These are phyloP conservation scores for Tethea ocularis DNA, from an alignment of 2,888 invertebrate genomes.

Conservation along the genomic window DNA sequence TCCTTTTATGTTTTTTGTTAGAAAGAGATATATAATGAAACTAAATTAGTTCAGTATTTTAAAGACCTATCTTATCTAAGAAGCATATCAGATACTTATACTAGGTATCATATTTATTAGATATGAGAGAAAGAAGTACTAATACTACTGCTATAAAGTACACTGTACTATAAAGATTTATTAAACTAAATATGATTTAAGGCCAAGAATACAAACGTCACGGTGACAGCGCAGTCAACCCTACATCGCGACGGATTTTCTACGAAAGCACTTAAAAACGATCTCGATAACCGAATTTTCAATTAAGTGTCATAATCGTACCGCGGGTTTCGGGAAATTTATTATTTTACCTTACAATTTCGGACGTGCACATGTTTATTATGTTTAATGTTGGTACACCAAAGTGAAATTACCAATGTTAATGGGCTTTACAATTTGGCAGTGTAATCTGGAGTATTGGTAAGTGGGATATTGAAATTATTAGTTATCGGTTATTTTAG, in stretches of 20 bases:
- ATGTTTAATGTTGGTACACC: conserved; percentile 44
- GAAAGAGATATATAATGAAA: too few relatives aligned
- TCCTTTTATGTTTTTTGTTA: too few relatives aligned
- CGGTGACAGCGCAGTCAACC: conserved; percentile 13
- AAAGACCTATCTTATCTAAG: too few relatives aligned
- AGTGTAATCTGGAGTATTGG: conserved; percentile 12
- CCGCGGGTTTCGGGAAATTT: conserved; percentile 68
- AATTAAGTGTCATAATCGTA: conserved; percentile 80
- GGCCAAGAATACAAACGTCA: conserved; percentile 1
- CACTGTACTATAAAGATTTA: too few relatives aligned
- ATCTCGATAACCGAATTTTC: conserved; percentile 78
- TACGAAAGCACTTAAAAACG: conserved; percentile 74
- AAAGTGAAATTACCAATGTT: conserved; percentile 19
- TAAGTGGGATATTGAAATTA: background rate
- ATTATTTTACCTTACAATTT: conserved; percentile 71
- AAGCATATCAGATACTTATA: too few relatives aligned
- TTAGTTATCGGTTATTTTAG: background rate
- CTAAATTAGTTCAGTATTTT: too few relatives aligned
- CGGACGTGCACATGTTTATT: conserved; percentile 64
- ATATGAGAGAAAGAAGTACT: too few relatives aligned
- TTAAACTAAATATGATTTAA: too few relatives aligned
- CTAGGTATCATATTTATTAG: too few relatives aligned
- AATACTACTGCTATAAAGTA: too few relatives aligned
- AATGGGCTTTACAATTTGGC: conserved; percentile 18
- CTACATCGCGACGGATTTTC: conserved; percentile 59